Percentiles rank a stretch among this genome's conserved stretches.
Conservation (phyloP, 1,140 invertebrate species). For the Brachionus rotundiformis region DNA sequence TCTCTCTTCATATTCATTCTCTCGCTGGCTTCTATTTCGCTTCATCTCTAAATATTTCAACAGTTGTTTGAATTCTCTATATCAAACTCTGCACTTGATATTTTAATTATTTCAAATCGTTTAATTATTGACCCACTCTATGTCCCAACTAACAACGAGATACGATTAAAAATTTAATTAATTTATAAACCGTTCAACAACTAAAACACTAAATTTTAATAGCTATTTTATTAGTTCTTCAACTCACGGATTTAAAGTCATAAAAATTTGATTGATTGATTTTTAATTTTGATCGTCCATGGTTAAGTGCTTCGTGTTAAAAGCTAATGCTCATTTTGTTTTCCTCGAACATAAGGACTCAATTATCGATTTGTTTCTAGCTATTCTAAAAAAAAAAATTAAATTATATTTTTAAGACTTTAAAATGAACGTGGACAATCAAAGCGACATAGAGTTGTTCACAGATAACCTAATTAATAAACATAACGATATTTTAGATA, state of each 20-base stretch:
- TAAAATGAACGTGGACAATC: slow-evolving; percentile 1
- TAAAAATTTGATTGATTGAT: slow-evolving; percentile 49
- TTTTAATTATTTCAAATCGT: slow-evolving; percentile 47
- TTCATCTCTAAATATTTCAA: not conserved
- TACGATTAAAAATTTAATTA: slow-evolving; percentile 39
- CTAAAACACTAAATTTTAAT: slow-evolving; percentile 12
- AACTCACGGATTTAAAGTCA: slow-evolving; percentile 46
- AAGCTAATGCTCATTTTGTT: not conserved
- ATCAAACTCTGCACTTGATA: slow-evolving; percentile 30
- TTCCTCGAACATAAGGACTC: not conserved
- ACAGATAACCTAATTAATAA: not conserved
- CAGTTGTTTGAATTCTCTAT: slow-evolving; percentile 45
- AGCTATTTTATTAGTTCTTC: slow-evolving; percentile 12
- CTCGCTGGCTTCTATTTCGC: not conserved
- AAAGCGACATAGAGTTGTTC: not conserved
- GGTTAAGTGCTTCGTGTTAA: not conserved
- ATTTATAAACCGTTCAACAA: slow-evolving; percentile 46
- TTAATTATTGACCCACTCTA: slow-evolving; percentile 46
- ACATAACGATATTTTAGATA: slow-evolving; percentile 44
- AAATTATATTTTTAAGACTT: not conserved
- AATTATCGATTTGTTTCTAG: not conserved
- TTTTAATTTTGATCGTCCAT: slow-evolving; percentile 41
- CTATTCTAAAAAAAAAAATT: not conserved
- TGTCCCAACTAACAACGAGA: not conserved
- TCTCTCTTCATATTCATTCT: not conserved